Evolutionary conservation across 1,140 invertebrate genomes (phyloP), one percentile per base, ranked within the genome.

Genomic region (Hydropsyche tenuis): DNA sequence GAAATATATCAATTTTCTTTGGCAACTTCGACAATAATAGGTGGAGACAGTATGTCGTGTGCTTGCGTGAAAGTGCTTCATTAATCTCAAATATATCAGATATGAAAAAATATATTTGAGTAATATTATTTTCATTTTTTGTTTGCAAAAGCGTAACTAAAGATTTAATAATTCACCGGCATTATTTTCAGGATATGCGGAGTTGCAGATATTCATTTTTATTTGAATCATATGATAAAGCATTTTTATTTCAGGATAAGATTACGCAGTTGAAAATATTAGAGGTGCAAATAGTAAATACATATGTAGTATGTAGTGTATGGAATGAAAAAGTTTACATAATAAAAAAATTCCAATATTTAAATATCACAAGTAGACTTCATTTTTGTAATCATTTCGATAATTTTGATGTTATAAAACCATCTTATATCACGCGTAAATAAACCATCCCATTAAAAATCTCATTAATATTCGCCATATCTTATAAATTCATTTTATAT

Each of bases 281-380:
- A 37, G 9, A 37, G 30, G 56, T 60, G 56, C 18, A 60, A 60
- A 46, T 68, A 68, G 65, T 68, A 68, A 68, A 68, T n/a, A n/a
- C n/a, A n/a, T 48, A 68, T 48, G 65, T 68, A 68, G 65, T 46
- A 16, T 25, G 43, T 48, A 68, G 65, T 43, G 45, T 43, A 68
- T 68, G 37, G 65, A 68, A 68, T 68, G 65, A 48, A 20, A 42
- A 65, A 43, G 5, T 45, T 60, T 60, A 25, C 25, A 7, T 25
- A 46, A 66, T 66, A 66, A 22, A 12, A 42, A 65, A 27, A 43
- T 46, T 23, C 18, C 20, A 68, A 22, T 68, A 43, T 5, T 23
- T 42, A 48, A 68, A 60, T 12, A 25, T 60, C 23, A 60, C 56
- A 60, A n/a, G 56, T 60, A 60, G 56, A 4, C 11, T 25, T 60